Conservation (phyloP, 2,113 vertebrate genomes). For the Chroicocephalus ridibundus region DNA sequence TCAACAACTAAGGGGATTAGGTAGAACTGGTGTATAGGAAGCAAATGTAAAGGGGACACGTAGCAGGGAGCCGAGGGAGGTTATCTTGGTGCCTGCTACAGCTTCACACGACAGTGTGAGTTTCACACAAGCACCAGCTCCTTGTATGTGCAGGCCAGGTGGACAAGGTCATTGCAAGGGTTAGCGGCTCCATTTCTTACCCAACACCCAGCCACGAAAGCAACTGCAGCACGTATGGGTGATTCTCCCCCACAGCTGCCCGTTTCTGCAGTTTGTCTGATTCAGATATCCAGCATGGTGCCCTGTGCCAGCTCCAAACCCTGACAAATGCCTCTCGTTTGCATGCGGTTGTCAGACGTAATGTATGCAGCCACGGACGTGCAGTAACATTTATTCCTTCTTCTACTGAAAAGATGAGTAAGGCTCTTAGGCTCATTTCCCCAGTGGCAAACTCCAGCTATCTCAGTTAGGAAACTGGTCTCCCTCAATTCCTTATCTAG, state of each 20-base stretch:
- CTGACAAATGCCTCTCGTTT: neutral
- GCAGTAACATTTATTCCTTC: neutral
- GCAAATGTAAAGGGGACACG: neutral
- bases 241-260: neutral
- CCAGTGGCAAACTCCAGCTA: conserved; percentile 13
- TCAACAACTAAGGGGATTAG: neutral
- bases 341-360: neutral
- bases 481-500: conserved; percentile 36
- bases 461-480: neutral
- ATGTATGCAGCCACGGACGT: neutral
- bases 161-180: neutral
- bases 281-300: neutral
- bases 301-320: neutral
- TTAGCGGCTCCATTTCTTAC: neutral
- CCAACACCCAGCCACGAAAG: neutral
- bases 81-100: neutral
- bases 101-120: neutral
- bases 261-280: neutral
- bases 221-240: neutral
- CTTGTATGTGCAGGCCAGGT: neutral
- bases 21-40: neutral
- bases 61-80: rapidly evolving
- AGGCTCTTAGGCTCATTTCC: conserved; percentile 24
- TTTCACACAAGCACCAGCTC: neutral
- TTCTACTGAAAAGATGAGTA: conserved; percentile 8